phyloP scores from a whole-genome alignment of 1,140 invertebrate species.

The Plectrocnemia conspersa region DNA sequence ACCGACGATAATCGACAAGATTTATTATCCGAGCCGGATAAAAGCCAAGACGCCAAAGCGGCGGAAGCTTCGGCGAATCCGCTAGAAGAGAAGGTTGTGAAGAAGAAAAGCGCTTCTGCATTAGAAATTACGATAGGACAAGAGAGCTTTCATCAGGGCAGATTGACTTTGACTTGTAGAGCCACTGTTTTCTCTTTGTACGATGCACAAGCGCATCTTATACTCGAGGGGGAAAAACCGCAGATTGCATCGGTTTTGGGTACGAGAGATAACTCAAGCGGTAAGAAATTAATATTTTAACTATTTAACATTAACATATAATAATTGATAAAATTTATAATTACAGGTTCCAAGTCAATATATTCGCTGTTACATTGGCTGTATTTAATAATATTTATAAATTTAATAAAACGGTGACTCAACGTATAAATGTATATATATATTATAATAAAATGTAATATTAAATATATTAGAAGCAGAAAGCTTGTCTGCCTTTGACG shows the following conservation, averaged over 20 bases:
- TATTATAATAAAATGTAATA: constrained; percentile 26
- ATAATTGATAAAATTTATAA: neutral
- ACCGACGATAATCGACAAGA: too few relatives aligned
- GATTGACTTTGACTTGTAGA: constrained; percentile 59
- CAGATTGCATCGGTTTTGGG: constrained; percentile 63
- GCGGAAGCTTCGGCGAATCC: neutral
- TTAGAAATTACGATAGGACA: constrained; percentile 37
- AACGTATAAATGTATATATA: constrained; percentile 14
- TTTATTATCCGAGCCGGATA: too few relatives aligned
- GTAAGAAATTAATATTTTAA: constrained; percentile 36
- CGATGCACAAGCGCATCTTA: constrained; percentile 52
- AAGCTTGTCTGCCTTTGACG: too few relatives aligned
- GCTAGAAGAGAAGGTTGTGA: constrained; percentile 14
- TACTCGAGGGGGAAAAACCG: constrained; percentile 62
- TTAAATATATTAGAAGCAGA: too few relatives aligned
- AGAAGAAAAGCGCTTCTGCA: constrained; percentile 20
- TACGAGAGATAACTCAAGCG: constrained; percentile 52
- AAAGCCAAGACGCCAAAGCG: constrained; percentile 1
- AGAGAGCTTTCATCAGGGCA: constrained; percentile 57
- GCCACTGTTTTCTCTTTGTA: constrained; percentile 62
- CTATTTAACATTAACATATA: neutral
- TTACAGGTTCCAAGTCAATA: neutral
- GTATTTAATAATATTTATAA: constrained; percentile 7
- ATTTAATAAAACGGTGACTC: constrained; percentile 20
- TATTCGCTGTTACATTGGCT: neutral